Base-by-base conservation (phyloP, 2,888 invertebrate genomes). In the Hydraecia micacea region DNA sequence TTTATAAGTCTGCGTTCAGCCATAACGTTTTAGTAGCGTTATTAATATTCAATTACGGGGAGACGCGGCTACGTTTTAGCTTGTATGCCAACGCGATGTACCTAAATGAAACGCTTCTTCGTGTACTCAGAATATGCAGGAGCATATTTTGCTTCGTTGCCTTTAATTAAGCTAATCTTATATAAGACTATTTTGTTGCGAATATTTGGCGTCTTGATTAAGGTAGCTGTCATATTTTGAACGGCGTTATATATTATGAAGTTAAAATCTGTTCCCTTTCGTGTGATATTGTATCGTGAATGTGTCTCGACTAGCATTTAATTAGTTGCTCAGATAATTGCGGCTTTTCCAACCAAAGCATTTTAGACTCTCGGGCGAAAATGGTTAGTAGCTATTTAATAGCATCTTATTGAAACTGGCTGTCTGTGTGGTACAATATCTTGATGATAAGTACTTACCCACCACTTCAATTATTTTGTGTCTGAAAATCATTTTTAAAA, bases 11-110 rank as follows among this genome's bases (percentile, higher is more conserved):
- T 49, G 63, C 65, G 65, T 75, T 74, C 86, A 75, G 71, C 67
- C 60, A 65, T 82, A 65, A 67, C 77, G 69, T 85, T 83, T 86
- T 83, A 85, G 74, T 86, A 75, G 73, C 80, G 70, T 70, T 80
- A 85, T 85, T 86, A 86, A 85, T 86, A 85, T 86, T 83, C 77
- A 83, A 85, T 85, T 80, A 77, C n/a, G 58, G 36, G 25, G 49
- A 75, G 75, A 79, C 73, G 65, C 32, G 28, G 65, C 60, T 66
- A 67, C 69, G 71, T 76, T 86, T 75, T 67, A 72, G 58, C 74
- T 83, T 68, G 58, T 75, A 66, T 49, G 66, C 75, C 32, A 75
- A 25, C 63, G 67, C 42, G 39, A 72, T 69, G 39, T 78, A 82
- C 79, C 49, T 76, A 74, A 84, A 84, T 82, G 74, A 77, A 86